Evolutionary conservation across 2,113 vertebrate genomes (phyloP).

Genomic region (Leiothrix lutea): DNA sequence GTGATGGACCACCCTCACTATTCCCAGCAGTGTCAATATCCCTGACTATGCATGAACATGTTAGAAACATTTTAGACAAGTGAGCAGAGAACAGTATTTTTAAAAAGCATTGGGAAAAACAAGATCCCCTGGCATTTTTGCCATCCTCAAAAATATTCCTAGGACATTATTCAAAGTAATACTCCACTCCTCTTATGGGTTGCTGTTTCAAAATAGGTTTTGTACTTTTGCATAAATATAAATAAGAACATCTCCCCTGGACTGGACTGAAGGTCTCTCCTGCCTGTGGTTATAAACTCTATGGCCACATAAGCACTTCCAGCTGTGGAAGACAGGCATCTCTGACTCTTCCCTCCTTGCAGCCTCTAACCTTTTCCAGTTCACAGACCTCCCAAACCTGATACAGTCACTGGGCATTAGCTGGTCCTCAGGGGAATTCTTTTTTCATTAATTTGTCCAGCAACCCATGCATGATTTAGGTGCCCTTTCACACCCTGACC

Average conservation of each 20-base stretch:
- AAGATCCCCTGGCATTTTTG: not conserved
- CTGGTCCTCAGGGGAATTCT: not conserved
- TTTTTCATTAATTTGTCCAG: not conserved
- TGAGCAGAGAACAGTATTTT: not conserved
- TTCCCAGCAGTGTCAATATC: not conserved
- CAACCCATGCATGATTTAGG: not conserved
- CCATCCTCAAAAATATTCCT: not conserved
- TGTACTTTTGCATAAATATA: not conserved
- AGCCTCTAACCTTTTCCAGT: not conserved
- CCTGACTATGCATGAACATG: not conserved
- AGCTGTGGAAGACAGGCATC: not conserved
- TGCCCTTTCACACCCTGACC: not conserved
- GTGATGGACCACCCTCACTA: rapidly evolving
- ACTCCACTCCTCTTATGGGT: not conserved
- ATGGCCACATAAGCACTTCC: not conserved
- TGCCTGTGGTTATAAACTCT: not conserved
- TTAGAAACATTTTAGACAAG: not conserved
- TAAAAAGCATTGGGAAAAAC: not conserved
- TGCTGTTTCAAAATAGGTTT: not conserved
- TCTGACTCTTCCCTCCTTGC: rapidly evolving
- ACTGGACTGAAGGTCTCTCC: not conserved
- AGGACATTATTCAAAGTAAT: not conserved
- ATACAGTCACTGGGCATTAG: not conserved
- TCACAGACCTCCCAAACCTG: not conserved
- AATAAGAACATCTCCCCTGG: not conserved